A percentile compares a stretch with the other conserved stretches of the same genome.
Conservation (phyloP, 2,888 invertebrate genomes). For the Steromphala cineraria region DNA sequence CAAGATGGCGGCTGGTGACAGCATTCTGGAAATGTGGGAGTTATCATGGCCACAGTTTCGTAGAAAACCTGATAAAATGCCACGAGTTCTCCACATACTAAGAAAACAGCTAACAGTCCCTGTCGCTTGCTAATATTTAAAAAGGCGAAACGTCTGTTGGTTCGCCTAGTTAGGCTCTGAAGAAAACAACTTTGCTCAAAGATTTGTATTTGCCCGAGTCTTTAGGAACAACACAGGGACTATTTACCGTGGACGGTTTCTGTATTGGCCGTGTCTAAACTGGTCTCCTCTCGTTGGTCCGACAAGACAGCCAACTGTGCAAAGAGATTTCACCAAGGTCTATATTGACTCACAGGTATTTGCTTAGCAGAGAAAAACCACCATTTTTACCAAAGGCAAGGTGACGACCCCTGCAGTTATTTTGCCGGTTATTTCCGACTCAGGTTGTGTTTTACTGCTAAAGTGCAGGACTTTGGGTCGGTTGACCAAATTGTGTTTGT, state of each 20-base stretch:
- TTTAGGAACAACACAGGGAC: background rate
- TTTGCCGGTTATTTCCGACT: background rate
- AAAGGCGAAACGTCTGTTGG: background rate
- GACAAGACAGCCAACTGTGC: background rate
- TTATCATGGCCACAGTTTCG: background rate
- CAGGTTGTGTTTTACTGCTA: background rate
- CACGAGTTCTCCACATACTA: background rate
- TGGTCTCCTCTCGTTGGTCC: background rate
- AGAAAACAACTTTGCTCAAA: background rate
- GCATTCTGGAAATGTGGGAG: background rate
- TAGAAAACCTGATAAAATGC: background rate
- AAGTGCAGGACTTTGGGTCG: background rate
- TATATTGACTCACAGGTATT: conserved; percentile 2
- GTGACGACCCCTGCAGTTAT: conserved; percentile 1
- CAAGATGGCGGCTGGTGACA: background rate
- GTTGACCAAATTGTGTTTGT: conserved; percentile 4
- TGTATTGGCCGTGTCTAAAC: background rate
- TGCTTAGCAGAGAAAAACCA: background rate
- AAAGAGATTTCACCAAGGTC: background rate
- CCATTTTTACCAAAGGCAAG: background rate
- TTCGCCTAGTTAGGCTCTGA: background rate
- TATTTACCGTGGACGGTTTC: background rate
- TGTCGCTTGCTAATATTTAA: conserved; percentile 6
- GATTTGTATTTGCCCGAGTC: background rate
- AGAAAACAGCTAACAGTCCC: conserved; percentile 5